Percentiles rank a stretch among this genome's conserved stretches.
Evolutionary conservation across 1,140 invertebrate genomes (phyloP).

Genomic region (Cyphomyrmex costatus): DNA sequence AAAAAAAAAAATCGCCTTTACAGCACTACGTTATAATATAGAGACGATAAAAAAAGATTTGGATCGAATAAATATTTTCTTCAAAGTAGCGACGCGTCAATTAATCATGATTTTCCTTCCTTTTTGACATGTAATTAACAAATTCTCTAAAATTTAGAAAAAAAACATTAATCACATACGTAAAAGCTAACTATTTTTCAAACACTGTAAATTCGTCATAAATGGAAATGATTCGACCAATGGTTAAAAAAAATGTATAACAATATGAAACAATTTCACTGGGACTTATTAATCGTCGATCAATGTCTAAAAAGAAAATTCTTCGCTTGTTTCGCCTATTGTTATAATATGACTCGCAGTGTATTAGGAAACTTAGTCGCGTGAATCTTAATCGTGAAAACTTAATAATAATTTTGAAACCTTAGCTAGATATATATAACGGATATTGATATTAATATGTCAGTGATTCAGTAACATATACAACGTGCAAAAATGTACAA

Average conservation of each 20-base stretch:
- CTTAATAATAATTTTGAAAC: constrained; percentile 21
- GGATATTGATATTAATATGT: constrained; percentile 29
- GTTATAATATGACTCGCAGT: constrained; percentile 21
- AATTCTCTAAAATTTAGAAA: not conserved
- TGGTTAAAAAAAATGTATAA: not conserved
- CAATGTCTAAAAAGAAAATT: not conserved
- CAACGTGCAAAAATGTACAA: constrained; percentile 33
- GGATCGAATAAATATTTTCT: not conserved
- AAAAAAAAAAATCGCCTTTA: not conserved
- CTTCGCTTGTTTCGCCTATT: not conserved
- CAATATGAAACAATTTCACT: constrained; percentile 21
- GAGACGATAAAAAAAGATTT: constrained; percentile 7
- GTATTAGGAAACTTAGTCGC: constrained; percentile 26
- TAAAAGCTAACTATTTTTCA: not conserved
- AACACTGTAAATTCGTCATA: not conserved
- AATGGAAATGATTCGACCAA: not conserved
- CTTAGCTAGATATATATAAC: constrained; percentile 5
- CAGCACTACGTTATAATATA: not conserved
- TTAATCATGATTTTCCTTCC: not conserved
- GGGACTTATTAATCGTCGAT: not conserved
- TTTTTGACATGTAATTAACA: not conserved
- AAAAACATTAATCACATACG: not conserved
- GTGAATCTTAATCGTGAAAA: not conserved
- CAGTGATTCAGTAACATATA: constrained; percentile 46
- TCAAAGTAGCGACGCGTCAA: not conserved